Evolutionary conservation across 2,888 invertebrate species (phyloP).

Genomic region (Dioctria rufipes): DNA sequence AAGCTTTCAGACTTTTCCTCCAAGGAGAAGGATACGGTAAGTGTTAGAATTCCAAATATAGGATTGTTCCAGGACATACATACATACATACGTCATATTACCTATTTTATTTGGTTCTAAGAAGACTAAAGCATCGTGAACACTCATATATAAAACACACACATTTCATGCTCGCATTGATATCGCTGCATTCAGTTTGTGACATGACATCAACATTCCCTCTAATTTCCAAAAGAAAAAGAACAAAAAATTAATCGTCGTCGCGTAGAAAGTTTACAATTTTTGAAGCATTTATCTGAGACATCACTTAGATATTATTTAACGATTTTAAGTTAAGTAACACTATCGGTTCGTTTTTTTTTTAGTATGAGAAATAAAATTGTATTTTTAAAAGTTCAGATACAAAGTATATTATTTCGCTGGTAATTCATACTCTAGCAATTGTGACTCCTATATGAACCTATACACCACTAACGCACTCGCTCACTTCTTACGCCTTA

Average conservation of each 20-base stretch:
- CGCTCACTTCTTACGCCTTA: neutral
- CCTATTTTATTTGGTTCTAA: conserved; percentile 47
- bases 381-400: neutral
- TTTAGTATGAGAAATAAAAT: neutral
- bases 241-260: neutral
- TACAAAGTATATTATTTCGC: neutral
- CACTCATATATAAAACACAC: conserved; percentile 20
- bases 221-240: neutral
- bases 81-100: neutral
- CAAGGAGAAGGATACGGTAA: conserved; percentile 99
- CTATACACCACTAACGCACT: neutral
- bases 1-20: conserved; percentile 97
- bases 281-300: neutral
- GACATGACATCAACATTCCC: conserved; percentile 1
- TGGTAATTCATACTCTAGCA: neutral
- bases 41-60: conserved; percentile 73
- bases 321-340: too few relatives aligned
- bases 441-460: neutral
- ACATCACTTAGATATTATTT: too few relatives aligned
- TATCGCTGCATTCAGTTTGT: conserved; percentile 31
- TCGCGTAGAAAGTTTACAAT: neutral
- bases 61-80: conserved; percentile 32
- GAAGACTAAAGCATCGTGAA: conserved; percentile 26
- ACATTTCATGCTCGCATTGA: conserved; percentile 37
- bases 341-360: too few relatives aligned